Evolutionary conservation across 2,797 vertebrate genomes (phyloP).

Genomic region (Aldrovandia affinis): DNA sequence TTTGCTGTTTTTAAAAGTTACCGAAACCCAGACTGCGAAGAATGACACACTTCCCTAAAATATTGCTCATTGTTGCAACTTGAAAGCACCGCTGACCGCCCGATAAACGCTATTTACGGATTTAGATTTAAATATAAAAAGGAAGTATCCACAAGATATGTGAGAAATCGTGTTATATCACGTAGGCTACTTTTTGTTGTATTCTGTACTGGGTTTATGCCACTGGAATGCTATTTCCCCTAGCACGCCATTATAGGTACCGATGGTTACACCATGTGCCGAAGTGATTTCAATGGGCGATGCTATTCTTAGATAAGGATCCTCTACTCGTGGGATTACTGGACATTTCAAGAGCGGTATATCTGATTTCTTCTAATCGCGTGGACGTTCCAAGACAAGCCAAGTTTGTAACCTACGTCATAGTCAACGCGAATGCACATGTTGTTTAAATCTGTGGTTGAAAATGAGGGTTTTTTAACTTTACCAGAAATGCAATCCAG

Average conservation of each 20-base stretch:
- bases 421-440: no score
- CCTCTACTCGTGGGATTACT: slow-evolving; percentile 25
- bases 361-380: slow-evolving; percentile 13
- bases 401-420: no score
- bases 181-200: neutral
- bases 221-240: neutral
- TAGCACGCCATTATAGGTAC: neutral
- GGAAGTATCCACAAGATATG: neutral
- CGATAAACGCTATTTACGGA: neutral
- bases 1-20: neutral
- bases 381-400: neutral
- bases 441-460: no score
- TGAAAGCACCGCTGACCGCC: neutral
- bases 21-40: neutral
- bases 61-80: neutral
- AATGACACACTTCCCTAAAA: neutral
- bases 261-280: slow-evolving; percentile 3
- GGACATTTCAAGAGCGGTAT: neutral
- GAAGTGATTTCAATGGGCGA: slow-evolving; percentile 26
- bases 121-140: neutral
- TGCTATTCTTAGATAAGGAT: slow-evolving; percentile 45
- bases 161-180: neutral
- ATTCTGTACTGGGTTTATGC: neutral
- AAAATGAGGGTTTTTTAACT: neutral
- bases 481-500: neutral